These are phyloP conservation scores for Acanthurus leucopareius DNA, from an alignment of 2,797 vertebrate species.

Conservation along the genomic window DNA sequence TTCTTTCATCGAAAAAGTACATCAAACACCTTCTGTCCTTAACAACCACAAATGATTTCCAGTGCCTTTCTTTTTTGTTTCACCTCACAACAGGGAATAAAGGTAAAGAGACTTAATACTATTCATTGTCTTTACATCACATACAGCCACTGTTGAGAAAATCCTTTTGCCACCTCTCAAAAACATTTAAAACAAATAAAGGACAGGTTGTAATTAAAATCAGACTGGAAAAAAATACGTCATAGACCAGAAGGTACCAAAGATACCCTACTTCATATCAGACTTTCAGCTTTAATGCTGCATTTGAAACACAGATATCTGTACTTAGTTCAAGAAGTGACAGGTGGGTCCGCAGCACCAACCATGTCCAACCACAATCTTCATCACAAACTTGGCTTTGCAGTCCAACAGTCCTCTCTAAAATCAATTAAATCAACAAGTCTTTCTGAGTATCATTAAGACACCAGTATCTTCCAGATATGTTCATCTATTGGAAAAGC, in stretches of 20 bases:
- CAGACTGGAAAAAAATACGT: constrained; percentile 60
- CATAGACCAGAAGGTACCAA: constrained; percentile 51
- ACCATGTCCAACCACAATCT: constrained; percentile 37
- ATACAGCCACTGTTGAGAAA: constrained; percentile 52
- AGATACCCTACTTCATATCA: constrained; percentile 56
- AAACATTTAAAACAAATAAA: constrained; percentile 66
- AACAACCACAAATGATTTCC: constrained; percentile 82
- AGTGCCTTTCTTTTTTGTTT: constrained; percentile 82
- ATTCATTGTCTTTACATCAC: constrained; percentile 65
- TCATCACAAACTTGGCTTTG: constrained; percentile 25
- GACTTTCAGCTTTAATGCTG: constrained; percentile 46
- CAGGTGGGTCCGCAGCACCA: constrained; percentile 29
- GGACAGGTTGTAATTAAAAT: constrained; percentile 68
- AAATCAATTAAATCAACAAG: constrained; percentile 42
- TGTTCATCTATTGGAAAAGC: constrained; percentile 51
- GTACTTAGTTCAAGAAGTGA: constrained; percentile 45
- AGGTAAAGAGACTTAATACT: constrained; percentile 67
- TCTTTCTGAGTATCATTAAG: constrained; percentile 36
- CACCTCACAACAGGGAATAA: constrained; percentile 72
- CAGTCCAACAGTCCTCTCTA: constrained; percentile 56
- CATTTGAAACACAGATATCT: constrained; percentile 45
- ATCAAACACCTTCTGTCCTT: constrained; percentile 61
- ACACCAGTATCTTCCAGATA: constrained; percentile 60
- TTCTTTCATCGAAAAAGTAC: constrained; percentile 46
- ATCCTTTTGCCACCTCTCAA: constrained; percentile 67